Base-by-base conservation (phyloP, 1,140 invertebrate species). In the Archegozetes longisetosus region DNA sequence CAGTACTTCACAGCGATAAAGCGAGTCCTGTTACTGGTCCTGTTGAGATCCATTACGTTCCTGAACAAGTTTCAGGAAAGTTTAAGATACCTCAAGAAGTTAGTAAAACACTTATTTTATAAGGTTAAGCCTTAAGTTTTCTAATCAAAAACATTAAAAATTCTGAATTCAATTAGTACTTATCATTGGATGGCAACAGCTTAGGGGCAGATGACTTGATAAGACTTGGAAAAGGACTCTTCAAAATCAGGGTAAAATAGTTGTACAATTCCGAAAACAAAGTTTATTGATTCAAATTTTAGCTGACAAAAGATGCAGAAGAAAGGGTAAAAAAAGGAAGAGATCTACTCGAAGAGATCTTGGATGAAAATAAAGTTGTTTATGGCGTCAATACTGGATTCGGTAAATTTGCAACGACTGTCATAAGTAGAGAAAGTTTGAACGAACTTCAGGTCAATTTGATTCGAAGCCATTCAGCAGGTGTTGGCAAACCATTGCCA, bases 361-460 rank as follows among this genome's bases (percentile, higher is more conserved):
- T 83, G 22, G 69, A 72, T 62, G 78, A 79, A 65, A 79, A 82
- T 60, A 77, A 78, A 75, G 79, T 80, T 61, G 82, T 82, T 4
- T 85, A 85, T 70, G 84, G 83, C 22, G 80, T 85, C 32, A 85
- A 82, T 3, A 85, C 83, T n/a, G 83, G 84, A 29, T 84, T 85
- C 70, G 83, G 83, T 55, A 84, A 83, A 62, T 85, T 85, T 74
- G 80, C 83, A 0, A 73, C 75, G 4, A 79, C 76, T 1, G 71
- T 75, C 6, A 83, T 85, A 55, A 67, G 70, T 22, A 71, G 72
- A 20, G 76, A 81, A 53, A 78, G 84, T 65, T 70, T 85, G 1
- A 72, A 76, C 57, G 74, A 82, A 66, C 72, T 85, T 6, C 83
- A 85, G 67, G 74, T 79, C 64, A 85, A 84, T 70, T 65, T 85